Percentiles rank a stretch among this genome's conserved stretches.
These are phyloP conservation scores for Ceramica pisi DNA, from an alignment of 2,888 invertebrate genomes.

Conservation along the genomic window DNA sequence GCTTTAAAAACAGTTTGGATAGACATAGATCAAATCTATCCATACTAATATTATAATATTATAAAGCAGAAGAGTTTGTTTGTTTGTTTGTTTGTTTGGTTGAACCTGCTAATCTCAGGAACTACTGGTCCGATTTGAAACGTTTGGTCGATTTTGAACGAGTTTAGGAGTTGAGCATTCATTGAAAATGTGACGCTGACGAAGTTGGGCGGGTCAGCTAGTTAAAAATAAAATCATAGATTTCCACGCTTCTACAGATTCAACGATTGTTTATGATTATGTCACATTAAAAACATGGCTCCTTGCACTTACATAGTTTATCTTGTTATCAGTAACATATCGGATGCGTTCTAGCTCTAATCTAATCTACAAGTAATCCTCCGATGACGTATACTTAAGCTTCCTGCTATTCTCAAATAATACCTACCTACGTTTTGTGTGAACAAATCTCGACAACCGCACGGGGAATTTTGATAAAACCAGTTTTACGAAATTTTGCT, in stretches of 20 bases:
- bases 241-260: background rate
- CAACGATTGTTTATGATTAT: conserved; percentile 2
- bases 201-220: too few relatives aligned
- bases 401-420: conserved; percentile 30
- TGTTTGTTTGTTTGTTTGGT: too few relatives aligned
- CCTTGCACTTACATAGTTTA: conserved; percentile 33
- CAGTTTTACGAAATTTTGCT: background rate
- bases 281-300: conserved; percentile 17
- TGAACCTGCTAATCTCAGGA: too few relatives aligned
- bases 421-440: conserved; percentile 8
- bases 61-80: too few relatives aligned
- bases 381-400: conserved; percentile 40
- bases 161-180: too few relatives aligned
- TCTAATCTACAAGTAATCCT: conserved; percentile 60
- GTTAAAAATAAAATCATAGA: background rate
- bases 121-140: too few relatives aligned
- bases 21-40: background rate
- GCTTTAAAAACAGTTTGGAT: background rate
- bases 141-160: too few relatives aligned
- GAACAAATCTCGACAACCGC: conserved; percentile 6
- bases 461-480: background rate
- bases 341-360: conserved; percentile 33
- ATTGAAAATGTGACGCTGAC: too few relatives aligned
- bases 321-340: conserved; percentile 39
- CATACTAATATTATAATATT: too few relatives aligned